Evolutionary conservation across 2,113 vertebrate species (phyloP).

Genomic region (Seriola rivoliana): DNA sequence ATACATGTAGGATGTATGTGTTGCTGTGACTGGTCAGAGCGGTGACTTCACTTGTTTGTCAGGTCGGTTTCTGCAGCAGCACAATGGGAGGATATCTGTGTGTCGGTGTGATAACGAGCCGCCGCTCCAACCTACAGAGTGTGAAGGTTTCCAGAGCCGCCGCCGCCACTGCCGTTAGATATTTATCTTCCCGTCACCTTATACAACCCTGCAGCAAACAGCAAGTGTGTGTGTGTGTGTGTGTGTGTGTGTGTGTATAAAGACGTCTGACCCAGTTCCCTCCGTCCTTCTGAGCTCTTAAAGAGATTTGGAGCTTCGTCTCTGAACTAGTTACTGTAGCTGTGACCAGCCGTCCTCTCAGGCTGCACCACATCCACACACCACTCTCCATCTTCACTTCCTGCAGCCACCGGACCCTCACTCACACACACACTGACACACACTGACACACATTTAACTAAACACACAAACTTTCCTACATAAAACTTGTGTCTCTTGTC

Average conservation of each 20-base stretch:
- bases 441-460: neutral
- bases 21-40: neutral
- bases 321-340: conserved; percentile 59
- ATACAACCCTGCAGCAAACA: conserved; percentile 37
- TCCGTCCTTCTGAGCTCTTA: conserved; percentile 72
- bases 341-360: conserved; percentile 27
- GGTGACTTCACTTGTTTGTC: neutral
- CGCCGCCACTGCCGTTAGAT: conserved; percentile 8
- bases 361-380: neutral
- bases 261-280: conserved; percentile 71
- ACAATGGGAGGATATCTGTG: conserved; percentile 74
- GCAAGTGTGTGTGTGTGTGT: conserved; percentile 28
- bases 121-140: conserved; percentile 15
- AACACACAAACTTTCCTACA: neutral
- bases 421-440: conserved; percentile 4
- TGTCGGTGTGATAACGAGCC: conserved; percentile 53
- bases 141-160: conserved; percentile 20
- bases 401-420: neutral
- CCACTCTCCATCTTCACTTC: neutral
- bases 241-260: conserved; percentile 60
- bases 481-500: neutral
- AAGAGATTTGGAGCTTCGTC: conserved; percentile 75
- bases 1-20: neutral
- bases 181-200: conserved; percentile 70
- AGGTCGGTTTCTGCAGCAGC: neutral